Evolutionary conservation across 2,113 vertebrate species (phyloP).

Genomic region (Mungos mungo): DNA sequence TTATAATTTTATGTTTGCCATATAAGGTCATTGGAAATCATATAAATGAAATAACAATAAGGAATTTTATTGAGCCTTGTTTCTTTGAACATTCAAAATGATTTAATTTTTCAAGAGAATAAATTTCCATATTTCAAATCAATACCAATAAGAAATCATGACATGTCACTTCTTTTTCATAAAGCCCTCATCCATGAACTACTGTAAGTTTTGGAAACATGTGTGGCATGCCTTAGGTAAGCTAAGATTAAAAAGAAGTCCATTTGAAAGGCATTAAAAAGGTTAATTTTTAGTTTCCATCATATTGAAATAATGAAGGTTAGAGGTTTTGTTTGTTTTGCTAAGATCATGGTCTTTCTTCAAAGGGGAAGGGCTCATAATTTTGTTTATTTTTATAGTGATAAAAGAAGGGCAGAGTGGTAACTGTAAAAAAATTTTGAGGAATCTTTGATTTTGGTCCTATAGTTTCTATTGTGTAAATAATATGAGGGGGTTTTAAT

Average conservation of each 20-base stretch:
- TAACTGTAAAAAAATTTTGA: neutral
- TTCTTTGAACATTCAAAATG: conserved; percentile 40
- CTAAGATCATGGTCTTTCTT: neutral
- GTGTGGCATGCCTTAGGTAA: neutral
- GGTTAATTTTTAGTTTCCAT: neutral
- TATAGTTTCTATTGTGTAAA: conserved; percentile 19
- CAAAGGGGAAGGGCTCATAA: neutral
- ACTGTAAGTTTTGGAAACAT: conserved; percentile 11
- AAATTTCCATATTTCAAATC: conserved; percentile 26
- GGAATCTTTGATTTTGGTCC: neutral
- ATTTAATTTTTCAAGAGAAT: conserved; percentile 33
- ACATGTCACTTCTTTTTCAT: neutral
- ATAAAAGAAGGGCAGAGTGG: neutral
- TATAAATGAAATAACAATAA: conserved; percentile 1
- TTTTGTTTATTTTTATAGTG: conserved; percentile 27
- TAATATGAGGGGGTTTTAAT: neutral
- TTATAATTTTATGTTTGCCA: conserved; percentile 35
- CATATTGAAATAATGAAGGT: neutral
- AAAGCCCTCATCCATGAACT: neutral
- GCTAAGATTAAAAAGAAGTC: neutral
- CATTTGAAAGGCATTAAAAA: conserved; percentile 1
- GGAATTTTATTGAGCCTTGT: neutral
- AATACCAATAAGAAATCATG: conserved; percentile 31
- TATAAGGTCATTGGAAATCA: conserved; percentile 14
- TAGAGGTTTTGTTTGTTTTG: neutral